Evolutionary conservation across 2,888 invertebrate species (phyloP).

Genomic region (Oxycera nigricornis): DNA sequence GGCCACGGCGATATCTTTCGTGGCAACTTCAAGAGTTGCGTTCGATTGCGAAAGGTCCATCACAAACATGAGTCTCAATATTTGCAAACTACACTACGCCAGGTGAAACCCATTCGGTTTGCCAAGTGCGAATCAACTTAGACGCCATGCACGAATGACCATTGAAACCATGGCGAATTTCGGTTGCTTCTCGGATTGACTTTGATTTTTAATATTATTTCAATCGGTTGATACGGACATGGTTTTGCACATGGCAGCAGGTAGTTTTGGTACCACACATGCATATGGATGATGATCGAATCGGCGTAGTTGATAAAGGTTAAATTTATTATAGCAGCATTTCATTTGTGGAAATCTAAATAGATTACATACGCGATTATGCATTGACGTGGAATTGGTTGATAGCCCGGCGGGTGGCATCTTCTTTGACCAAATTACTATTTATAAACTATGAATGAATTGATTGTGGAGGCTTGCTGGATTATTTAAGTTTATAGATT

Average conservation of each 20-base stretch:
- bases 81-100: neutral
- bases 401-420: neutral
- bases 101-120: neutral
- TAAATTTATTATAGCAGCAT: neutral
- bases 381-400: neutral
- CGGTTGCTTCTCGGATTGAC: neutral
- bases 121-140: neutral
- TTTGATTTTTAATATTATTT: neutral
- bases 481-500: too few species aligned
- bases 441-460: too few species aligned
- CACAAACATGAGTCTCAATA: neutral
- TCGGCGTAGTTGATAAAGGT: neutral
- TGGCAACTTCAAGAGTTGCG: neutral
- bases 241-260: neutral
- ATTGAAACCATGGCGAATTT: neutral
- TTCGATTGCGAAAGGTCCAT: neutral
- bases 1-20: neutral
- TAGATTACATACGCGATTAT: neutral
- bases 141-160: neutral
- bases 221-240: neutral
- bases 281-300: neutral
- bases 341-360: neutral
- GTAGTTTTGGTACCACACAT: neutral
- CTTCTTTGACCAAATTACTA: too few species aligned
- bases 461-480: too few species aligned